Evolutionary conservation across 2,797 vertebrate genomes (phyloP).

Genomic region (Gadopsis bispinosus): DNA sequence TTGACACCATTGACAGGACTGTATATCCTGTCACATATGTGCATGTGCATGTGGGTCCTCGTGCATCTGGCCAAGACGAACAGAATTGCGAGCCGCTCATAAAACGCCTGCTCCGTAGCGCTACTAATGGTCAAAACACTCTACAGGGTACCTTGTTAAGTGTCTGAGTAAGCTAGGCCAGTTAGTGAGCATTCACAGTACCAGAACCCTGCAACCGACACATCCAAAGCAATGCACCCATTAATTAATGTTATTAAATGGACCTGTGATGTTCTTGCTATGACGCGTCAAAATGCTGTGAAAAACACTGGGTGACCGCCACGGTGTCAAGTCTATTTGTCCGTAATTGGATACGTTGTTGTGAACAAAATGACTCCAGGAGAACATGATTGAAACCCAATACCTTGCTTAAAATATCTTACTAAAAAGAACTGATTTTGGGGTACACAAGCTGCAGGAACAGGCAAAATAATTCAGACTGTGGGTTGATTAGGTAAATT

Average conservation of each 20-base stretch:
- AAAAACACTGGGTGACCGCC: neutral
- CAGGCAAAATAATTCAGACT: neutral
- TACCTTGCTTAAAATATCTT: neutral
- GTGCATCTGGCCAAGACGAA: too few species aligned
- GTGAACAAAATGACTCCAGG: neutral
- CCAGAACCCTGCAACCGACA: neutral
- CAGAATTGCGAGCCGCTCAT: too few species aligned
- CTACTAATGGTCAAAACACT: neutral
- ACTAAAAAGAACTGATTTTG: neutral
- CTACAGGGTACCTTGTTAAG: neutral
- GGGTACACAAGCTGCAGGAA: neutral
- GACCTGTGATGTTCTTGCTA: neutral
- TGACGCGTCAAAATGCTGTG: neutral
- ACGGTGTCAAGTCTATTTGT: neutral
- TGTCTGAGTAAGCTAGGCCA: neutral
- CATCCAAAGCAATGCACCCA: neutral
- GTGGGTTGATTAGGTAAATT: neutral
- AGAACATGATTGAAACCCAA: neutral
- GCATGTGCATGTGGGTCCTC: neutral
- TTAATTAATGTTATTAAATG: neutral
- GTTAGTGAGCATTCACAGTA: neutral
- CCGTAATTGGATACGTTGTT: neutral
- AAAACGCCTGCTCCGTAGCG: neutral
- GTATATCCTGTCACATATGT: neutral
- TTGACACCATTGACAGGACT: neutral